These are phyloP conservation scores for Diaphora mendica DNA, from an alignment of 2,888 invertebrate species.

Conservation along the genomic window DNA sequence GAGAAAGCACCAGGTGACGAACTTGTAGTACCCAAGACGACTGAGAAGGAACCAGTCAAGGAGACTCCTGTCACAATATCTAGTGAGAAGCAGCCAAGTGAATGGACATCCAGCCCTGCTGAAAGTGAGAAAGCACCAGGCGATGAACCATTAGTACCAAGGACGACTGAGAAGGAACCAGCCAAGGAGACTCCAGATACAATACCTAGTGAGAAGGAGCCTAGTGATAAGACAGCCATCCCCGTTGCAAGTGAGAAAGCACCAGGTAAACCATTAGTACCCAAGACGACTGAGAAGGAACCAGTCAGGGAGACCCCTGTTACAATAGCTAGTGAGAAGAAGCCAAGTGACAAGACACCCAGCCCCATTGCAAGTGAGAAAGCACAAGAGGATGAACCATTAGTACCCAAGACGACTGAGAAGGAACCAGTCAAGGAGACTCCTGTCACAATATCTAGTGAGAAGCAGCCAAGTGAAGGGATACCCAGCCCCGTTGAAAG, in stretches of 20 bases:
- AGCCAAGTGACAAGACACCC: constrained; percentile 13
- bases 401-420: no score
- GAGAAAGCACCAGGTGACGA: neutral
- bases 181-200: neutral
- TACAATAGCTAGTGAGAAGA: neutral
- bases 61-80: constrained; percentile 3
- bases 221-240: constrained; percentile 6
- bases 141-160: neutral
- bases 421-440: constrained; percentile 8
- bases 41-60: neutral
- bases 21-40: neutral
- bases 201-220: constrained; percentile 9
- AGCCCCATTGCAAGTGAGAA: constrained; percentile 16
- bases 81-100: constrained; percentile 12
- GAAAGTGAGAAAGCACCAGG: constrained; percentile 6
- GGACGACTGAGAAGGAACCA: neutral
- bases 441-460: constrained; percentile 19
- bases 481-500: neutral
- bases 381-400: neutral
- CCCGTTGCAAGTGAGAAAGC: constrained; percentile 17
- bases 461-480: constrained; percentile 1
- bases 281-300: neutral
- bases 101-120: constrained; percentile 19
- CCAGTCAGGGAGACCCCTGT: no score
- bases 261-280: neutral